These are phyloP conservation scores for Macrophya annulata DNA, from an alignment of 2,888 invertebrate species.

Conservation along the genomic window DNA sequence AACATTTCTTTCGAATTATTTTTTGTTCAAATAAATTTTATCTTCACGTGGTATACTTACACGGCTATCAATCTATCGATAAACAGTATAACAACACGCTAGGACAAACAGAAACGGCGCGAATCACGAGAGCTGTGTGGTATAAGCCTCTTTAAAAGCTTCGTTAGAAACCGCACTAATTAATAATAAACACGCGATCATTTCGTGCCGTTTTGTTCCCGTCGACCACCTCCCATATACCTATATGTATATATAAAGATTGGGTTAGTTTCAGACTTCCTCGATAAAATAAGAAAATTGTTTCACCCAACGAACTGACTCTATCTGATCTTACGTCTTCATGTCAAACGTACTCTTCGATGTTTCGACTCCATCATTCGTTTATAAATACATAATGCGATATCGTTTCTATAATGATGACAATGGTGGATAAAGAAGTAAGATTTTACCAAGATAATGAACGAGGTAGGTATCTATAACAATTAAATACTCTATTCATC, in stretches of 20 bases:
- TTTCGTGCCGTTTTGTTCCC: slow-evolving; percentile 51
- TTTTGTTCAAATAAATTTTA: slow-evolving; percentile 34
- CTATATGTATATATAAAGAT: slow-evolving; percentile 22
- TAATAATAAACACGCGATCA: slow-evolving; percentile 52
- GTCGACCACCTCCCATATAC: slow-evolving; percentile 4
- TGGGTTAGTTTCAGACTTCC: slow-evolving; percentile 21
- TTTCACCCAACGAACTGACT: not conserved
- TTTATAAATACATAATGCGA: slow-evolving; percentile 4
- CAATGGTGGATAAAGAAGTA: not conserved
- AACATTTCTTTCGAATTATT: not conserved
- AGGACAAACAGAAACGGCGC: slow-evolving; percentile 25
- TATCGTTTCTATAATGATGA: slow-evolving; percentile 13
- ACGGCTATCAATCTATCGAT: slow-evolving; percentile 32
- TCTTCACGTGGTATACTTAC: slow-evolving; percentile 28
- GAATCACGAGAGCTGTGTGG: slow-evolving; percentile 26
- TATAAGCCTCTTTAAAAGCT: slow-evolving; percentile 50
- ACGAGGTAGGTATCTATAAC: not conserved
- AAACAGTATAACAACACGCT: slow-evolving; percentile 45
- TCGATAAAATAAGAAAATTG: slow-evolving; percentile 48
- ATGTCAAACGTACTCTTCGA: slow-evolving; percentile 22
- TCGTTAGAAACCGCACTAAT: slow-evolving; percentile 52
- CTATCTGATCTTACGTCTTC: slow-evolving; percentile 43
- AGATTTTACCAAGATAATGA: slow-evolving; percentile 22
- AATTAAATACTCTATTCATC: not conserved
- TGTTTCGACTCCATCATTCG: slow-evolving; percentile 28